These are phyloP conservation scores for Netelia melanura DNA, from an alignment of 2,888 invertebrate genomes.

Conservation along the genomic window DNA sequence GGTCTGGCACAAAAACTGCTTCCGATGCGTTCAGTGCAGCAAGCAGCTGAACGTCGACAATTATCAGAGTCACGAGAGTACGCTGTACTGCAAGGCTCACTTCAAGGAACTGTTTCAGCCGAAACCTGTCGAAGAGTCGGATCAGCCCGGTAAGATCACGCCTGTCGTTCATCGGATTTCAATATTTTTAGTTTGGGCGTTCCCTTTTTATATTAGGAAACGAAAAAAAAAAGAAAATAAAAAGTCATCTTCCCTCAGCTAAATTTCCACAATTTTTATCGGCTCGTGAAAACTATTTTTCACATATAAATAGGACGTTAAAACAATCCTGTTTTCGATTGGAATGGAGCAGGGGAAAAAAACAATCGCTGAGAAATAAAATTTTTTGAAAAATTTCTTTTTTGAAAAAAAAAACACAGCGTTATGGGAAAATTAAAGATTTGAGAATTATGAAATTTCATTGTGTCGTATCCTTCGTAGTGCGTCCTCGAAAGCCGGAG, in stretches of 20 bases:
- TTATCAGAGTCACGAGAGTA: slow-evolving; percentile 96
- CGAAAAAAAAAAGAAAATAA: no score
- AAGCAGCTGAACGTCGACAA: slow-evolving; percentile 97
- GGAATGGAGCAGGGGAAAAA: no score
- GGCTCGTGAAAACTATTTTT: no score
- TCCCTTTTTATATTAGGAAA: neutral
- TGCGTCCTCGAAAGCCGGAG: slow-evolving; percentile 91
- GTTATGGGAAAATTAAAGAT: neutral
- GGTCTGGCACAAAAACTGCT: slow-evolving; percentile 97
- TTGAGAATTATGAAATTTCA: slow-evolving; percentile 2
- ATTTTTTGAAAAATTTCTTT: no score
- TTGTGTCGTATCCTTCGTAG: slow-evolving; percentile 81
- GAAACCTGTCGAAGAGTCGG: slow-evolving; percentile 92
- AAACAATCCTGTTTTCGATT: no score
- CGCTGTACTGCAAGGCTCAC: slow-evolving; percentile 96
- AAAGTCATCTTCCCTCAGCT: no score
- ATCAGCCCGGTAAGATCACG: slow-evolving; percentile 88
- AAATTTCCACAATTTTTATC: no score
- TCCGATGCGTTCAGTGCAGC: slow-evolving; percentile 96
- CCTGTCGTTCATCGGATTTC: slow-evolving; percentile 30
- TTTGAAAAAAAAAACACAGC: neutral
- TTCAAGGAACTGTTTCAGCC: slow-evolving; percentile 97
- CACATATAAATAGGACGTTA: no score
- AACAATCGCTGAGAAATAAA: no score
- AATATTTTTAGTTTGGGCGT: neutral